Percentiles rank a stretch among this genome's conserved stretches.
Evolutionary conservation across 2,113 vertebrate genomes (phyloP).

Genomic region (Panthera uncia): DNA sequence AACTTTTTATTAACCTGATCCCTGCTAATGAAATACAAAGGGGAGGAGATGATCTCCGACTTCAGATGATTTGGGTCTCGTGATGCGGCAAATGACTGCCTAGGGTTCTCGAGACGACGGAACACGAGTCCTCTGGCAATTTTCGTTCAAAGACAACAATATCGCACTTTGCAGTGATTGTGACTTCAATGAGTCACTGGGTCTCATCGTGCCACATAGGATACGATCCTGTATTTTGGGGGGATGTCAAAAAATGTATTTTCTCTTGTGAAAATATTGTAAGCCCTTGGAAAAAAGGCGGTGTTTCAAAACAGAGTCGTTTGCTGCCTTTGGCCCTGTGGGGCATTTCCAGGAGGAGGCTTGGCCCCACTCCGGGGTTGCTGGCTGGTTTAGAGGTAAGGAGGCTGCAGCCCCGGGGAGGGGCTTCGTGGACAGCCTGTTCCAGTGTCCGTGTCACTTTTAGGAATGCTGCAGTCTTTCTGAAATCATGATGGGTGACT

Average conservation of each 20-base stretch:
- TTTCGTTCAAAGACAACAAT: conserved; percentile 75
- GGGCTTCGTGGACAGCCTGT: background rate
- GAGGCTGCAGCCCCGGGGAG: fast-evolving
- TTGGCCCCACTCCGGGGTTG: background rate
- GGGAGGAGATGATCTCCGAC: conserved; percentile 74
- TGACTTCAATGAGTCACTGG: conserved; percentile 72
- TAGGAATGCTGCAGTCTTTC: background rate
- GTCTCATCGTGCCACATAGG: conserved; percentile 71
- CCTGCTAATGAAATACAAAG: conserved; percentile 79
- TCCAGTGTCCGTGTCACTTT: background rate
- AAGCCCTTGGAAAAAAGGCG: background rate
- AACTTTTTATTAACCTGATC: conserved; percentile 82
- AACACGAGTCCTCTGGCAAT: conserved; percentile 70
- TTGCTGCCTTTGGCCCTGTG: background rate
- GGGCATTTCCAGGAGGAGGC: background rate
- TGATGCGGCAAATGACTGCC: conserved; percentile 67
- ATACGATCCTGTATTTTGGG: conserved; percentile 74
- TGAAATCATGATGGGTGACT: background rate
- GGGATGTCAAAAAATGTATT: conserved; percentile 73
- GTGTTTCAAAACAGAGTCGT: background rate
- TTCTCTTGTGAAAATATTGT: conserved; percentile 34
- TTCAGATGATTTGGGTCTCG: conserved; percentile 72
- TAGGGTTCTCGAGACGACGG: conserved; percentile 61
- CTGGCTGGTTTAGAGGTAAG: background rate
- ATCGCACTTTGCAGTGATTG: conserved; percentile 74